These are phyloP conservation scores for Barbus barbus DNA, from an alignment of 2,113 vertebrate genomes.

Conservation along the genomic window DNA sequence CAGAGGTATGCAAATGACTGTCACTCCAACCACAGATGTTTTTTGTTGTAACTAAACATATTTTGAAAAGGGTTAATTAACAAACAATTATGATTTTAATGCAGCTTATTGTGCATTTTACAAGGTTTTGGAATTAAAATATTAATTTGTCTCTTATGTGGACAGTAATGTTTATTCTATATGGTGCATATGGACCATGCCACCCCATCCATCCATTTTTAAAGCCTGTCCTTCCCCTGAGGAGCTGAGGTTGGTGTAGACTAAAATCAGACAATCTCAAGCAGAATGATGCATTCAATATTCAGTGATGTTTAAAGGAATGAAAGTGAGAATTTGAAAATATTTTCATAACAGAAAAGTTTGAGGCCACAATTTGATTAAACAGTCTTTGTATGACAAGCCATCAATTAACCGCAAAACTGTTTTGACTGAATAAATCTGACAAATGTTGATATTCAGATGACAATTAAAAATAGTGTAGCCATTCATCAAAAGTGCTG, in stretches of 20 bases:
- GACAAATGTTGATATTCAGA: too few species aligned
- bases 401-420: too few species aligned
- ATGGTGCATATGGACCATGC: not conserved
- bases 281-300: too few species aligned
- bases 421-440: too few species aligned
- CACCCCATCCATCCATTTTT: constrained; percentile 38
- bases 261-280: not conserved
- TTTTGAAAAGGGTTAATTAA: not conserved
- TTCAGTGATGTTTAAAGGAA: too few species aligned
- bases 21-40: not conserved
- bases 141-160: not conserved
- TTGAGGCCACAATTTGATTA: too few species aligned
- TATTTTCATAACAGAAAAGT: too few species aligned
- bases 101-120: not conserved
- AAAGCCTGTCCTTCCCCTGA: constrained; percentile 19
- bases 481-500: too few species aligned
- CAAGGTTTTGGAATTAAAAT: not conserved
- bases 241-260: not conserved
- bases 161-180: not conserved
- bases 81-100: not conserved
- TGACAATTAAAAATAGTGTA: too few species aligned
- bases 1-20: constrained; percentile 36
- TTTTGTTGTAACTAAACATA: not conserved
- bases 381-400: too few species aligned
- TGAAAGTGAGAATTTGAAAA: too few species aligned